These are phyloP conservation scores for Corythornis leucogaster DNA, from an alignment of 2,797 vertebrate species.

Conservation along the genomic window DNA sequence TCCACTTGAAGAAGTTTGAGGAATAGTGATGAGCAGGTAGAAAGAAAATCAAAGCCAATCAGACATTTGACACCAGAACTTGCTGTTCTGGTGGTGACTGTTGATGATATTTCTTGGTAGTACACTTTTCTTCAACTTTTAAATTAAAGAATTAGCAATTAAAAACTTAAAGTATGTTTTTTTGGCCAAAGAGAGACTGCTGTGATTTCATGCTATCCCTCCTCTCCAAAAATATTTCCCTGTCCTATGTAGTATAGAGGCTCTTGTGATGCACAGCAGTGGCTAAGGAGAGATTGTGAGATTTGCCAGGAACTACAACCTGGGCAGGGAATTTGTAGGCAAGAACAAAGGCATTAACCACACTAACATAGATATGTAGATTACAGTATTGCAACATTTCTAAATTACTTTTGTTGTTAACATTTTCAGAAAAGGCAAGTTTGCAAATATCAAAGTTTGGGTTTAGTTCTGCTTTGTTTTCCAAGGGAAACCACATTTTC, in stretches of 20 bases:
- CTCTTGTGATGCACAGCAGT: neutral
- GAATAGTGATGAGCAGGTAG: neutral
- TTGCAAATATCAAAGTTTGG: too few species aligned
- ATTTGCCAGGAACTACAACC: neutral
- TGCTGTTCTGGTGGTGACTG: neutral
- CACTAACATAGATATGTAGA: neutral
- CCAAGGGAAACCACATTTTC: too few species aligned
- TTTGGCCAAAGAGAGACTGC: neutral
- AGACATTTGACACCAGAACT: neutral
- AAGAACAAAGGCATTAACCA: neutral
- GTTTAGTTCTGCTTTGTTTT: too few species aligned
- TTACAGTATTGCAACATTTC: neutral
- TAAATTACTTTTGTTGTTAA: neutral
- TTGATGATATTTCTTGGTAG: neutral
- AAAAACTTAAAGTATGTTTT: neutral
- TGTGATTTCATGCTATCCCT: too few species aligned
- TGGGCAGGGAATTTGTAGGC: neutral
- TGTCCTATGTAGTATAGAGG: neutral
- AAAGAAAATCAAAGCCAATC: neutral
- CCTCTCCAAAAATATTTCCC: neutral
- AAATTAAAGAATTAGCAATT: neutral
- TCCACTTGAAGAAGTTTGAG: neutral
- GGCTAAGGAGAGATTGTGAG: neutral
- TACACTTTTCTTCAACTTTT: neutral
- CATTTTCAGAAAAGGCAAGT: neutral